A percentile compares a stretch with the other conserved stretches of the same genome.
Conservation (phyloP, 2,888 invertebrate genomes). For the Apamea anceps region DNA sequence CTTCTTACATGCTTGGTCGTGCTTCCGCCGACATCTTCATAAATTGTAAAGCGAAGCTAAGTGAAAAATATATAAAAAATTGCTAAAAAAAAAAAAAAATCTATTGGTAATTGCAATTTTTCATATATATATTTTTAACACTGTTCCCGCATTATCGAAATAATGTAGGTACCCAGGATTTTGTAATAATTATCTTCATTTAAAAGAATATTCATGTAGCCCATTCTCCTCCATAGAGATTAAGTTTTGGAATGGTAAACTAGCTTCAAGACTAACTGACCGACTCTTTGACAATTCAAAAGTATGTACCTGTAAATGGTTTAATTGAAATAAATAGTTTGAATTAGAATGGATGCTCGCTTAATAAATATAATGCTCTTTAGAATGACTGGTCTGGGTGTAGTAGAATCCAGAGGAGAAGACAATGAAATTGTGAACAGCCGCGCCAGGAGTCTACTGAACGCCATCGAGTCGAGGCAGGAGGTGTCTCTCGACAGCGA, state of each 20-base stretch:
- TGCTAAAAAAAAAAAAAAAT: no score
- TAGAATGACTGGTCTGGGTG: conserved; percentile 57
- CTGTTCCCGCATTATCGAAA: neutral
- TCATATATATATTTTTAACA: no score
- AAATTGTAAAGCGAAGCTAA: neutral
- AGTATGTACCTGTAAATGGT: neutral
- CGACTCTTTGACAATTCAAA: neutral
- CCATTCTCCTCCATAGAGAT: neutral
- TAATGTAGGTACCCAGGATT: neutral
- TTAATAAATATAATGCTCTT: neutral
- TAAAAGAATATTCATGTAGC: no score
- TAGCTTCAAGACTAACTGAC: neutral
- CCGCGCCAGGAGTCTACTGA: conserved; percentile 74
- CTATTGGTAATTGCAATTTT: no score
- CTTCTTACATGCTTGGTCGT: neutral
- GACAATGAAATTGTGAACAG: conserved; percentile 58
- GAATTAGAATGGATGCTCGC: neutral
- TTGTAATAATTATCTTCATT: no score
- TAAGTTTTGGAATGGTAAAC: neutral
- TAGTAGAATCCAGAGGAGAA: conserved; percentile 20
- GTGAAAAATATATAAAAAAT: no score
- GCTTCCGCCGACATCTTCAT: no score
- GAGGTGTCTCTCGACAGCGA: conserved; percentile 71
- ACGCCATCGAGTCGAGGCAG: conserved; percentile 75
- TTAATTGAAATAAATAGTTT: neutral